A percentile compares a stretch with the other conserved stretches of the same genome.
Conservation (phyloP, 2,113 vertebrate species). For the Pao palembangensis region DNA sequence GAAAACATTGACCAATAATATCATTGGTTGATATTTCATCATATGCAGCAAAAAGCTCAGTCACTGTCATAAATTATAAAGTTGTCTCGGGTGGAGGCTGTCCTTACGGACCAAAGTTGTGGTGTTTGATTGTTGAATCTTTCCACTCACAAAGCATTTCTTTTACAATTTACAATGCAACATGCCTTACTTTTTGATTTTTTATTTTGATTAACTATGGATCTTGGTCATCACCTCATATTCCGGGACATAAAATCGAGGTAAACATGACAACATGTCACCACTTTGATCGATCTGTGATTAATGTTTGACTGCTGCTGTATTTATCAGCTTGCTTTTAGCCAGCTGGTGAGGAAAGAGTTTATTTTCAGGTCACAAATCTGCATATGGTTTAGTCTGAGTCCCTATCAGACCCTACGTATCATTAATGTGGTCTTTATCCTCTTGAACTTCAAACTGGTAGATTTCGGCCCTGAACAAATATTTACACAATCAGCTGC, state of each 20-base stretch:
- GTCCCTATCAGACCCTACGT: slow-evolving; percentile 18
- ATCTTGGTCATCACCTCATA: not conserved
- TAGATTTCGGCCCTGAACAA: slow-evolving; percentile 8
- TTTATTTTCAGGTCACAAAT: slow-evolving; percentile 23
- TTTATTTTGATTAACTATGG: not conserved
- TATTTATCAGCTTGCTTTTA: not conserved
- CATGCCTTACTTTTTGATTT: too few species aligned
- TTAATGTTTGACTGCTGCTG: slow-evolving; percentile 28
- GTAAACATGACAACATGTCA: not conserved
- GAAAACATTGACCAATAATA: too few species aligned
- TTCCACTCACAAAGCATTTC: too few species aligned
- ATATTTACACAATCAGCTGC: slow-evolving; percentile 31
- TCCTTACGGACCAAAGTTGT: too few species aligned
- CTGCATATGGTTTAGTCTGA: not conserved
- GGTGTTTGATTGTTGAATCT: too few species aligned
- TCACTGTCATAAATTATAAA: too few species aligned
- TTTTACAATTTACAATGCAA: too few species aligned
- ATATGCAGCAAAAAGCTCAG: too few species aligned
- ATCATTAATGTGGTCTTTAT: slow-evolving; percentile 8
- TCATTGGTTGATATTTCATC: too few species aligned
- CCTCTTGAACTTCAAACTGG: slow-evolving; percentile 21
- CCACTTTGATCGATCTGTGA: not conserved
- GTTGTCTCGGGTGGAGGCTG: too few species aligned
- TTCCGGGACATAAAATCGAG: not conserved
- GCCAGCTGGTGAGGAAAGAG: not conserved